Evolutionary conservation across 2,888 invertebrate species (phyloP), one percentile per base, ranked within the genome.

Genomic region (Acrobasis suavella): DNA sequence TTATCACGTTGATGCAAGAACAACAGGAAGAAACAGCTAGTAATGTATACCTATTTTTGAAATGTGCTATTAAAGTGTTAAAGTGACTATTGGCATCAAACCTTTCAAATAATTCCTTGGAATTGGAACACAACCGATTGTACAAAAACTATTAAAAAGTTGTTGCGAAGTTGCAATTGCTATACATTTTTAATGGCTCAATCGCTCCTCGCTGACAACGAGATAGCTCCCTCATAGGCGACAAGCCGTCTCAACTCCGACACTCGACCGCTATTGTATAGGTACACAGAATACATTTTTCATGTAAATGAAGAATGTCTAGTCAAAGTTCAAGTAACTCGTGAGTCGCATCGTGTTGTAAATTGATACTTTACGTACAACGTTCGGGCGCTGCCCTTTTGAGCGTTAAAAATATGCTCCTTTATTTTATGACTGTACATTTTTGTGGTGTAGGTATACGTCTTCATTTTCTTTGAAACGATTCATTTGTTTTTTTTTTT

Each of bases 311-410:
- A 46, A 22, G 39, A 42, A 0, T 39, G 42, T 1, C 42, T 58
- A 17, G 15, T 49, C 46, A 22, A 32, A 15, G 22, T 58, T 58
- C 42, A 58, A 38, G 38, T 14, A 22, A 15, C 58, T 51, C 14
- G 32, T 22, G 14, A 32, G 55, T 16, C 39, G 64, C 60, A 68
- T 62, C 62, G 49, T 37, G 14, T 61, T 64, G 49, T 50, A 58
- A 68, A 68, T 63, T 64, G 65, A 60, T 50, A 66, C 65, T 64
- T 59, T 50, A 59, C 59, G 50, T 50, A 16, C 50, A 56, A 12
- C 39, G 17, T 22, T 39, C 8, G 42, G 42, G 12, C 46, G 42
- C 17, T 56, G 42, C 16, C 56, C 56, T 42, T 56, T 42, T 22
- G 39, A 46, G 55, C 16, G 39, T 56, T 14, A 46, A 56, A 17